phyloP scores from a whole-genome alignment of 2,113 vertebrate genomes.

The Zosterops pallidus region DNA sequence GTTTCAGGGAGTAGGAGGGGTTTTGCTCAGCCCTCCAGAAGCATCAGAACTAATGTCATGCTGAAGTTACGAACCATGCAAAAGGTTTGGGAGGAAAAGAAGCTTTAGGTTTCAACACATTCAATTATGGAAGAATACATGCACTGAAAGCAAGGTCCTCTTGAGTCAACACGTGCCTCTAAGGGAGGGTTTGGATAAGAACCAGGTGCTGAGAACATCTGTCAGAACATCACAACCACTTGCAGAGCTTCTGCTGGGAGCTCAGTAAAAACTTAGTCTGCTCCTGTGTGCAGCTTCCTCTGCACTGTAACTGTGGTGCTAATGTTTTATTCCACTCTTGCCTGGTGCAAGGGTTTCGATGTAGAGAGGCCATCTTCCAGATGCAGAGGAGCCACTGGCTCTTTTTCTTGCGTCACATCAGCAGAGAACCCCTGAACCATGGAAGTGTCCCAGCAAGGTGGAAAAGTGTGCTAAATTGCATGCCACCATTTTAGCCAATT shows the following conservation, averaged over 20 bases:
- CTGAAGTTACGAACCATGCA: rapidly evolving
- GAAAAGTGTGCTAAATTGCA: neutral
- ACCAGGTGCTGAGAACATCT: neutral
- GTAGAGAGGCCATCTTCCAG: neutral
- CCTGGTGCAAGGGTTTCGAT: neutral
- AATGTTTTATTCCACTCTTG: neutral
- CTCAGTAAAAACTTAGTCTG: neutral
- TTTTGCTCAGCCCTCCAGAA: neutral
- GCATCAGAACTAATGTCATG: neutral
- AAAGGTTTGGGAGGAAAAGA: neutral
- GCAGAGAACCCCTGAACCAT: neutral
- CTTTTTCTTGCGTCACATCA: neutral
- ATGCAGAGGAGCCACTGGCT: neutral
- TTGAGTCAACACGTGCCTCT: neutral
- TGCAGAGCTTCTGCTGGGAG: neutral
- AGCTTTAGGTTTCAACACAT: neutral
- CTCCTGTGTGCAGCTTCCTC: neutral
- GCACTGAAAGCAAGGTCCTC: neutral
- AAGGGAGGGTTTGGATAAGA: neutral
- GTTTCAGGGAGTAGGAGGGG: neutral
- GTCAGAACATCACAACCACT: neutral
- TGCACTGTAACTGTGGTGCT: neutral
- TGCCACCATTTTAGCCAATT: neutral
- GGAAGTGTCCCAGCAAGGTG: neutral
- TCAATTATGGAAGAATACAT: neutral